A percentile compares a stretch with the other conserved stretches of the same genome.
phyloP scores from a whole-genome alignment of 2,888 invertebrate genomes.

The Trichacis sp. region DNA sequence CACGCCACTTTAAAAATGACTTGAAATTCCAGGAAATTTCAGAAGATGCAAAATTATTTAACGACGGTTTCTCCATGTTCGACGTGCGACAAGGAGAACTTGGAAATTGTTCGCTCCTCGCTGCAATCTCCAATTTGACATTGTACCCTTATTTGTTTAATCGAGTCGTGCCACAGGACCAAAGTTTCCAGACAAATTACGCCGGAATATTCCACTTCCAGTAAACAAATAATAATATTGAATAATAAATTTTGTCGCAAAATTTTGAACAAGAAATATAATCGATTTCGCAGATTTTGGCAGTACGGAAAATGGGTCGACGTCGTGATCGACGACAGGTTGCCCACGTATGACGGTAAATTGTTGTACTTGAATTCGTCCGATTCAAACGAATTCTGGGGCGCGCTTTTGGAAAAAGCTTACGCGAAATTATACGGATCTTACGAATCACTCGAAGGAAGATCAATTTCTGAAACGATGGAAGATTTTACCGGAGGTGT shows the following conservation, averaged over 20 bases:
- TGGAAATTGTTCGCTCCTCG: constrained; percentile 96
- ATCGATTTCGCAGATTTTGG: too few relatives aligned
- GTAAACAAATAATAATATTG: too few relatives aligned
- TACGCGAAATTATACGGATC: constrained; percentile 95
- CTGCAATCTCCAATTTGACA: constrained; percentile 94
- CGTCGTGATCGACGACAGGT: constrained; percentile 79
- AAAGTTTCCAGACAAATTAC: constrained; percentile 89
- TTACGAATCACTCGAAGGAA: constrained; percentile 97
- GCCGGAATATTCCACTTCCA: too few relatives aligned
- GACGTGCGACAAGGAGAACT: constrained; percentile 98
- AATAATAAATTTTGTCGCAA: too few relatives aligned
- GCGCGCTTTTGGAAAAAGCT: constrained; percentile 77
- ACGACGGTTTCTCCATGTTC: constrained; percentile 95
- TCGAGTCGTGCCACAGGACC: constrained; percentile 97
- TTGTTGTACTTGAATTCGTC: constrained; percentile 76
- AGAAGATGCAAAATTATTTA: constrained; percentile 89
- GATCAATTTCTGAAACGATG: constrained; percentile 98
- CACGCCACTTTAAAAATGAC: too few relatives aligned
- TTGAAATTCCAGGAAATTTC: constrained; percentile 91
- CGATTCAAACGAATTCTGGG: constrained; percentile 79
- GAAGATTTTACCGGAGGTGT: too few relatives aligned
- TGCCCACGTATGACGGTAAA: constrained; percentile 72
- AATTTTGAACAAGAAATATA: too few relatives aligned
- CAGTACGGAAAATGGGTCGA: too few relatives aligned
- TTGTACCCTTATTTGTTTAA: constrained; percentile 88